Base-by-base conservation (phyloP, 2,888 invertebrate genomes). In the Eupithecia subfuscata region DNA sequence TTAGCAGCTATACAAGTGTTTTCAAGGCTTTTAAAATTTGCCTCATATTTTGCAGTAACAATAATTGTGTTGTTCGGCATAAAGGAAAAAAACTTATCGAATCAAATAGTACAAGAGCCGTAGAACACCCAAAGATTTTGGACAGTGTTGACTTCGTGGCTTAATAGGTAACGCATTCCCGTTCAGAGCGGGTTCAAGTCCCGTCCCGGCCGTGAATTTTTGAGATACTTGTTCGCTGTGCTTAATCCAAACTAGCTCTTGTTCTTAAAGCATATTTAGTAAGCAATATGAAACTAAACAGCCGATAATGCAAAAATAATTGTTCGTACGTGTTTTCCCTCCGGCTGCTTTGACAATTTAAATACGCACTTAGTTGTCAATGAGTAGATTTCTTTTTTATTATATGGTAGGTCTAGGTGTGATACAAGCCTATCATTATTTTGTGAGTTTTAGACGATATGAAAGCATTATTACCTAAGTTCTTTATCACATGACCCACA, bases 1-100 rank as follows among this genome's bases (percentile, higher is more conserved):
- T 74, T 77, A 77, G 74, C 40, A 71, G 22, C 5, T 25, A 69
- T 34, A 34, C 30, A 8, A 64, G 64, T 34, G 64, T 34, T 34
- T 16, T 64, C 0, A 18, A 34, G 18, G 2, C 18, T 34, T 63
- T 16, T 34, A 18, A 18, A 64, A 9, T 64, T 34, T 64, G 6
- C 34, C 30, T 30, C 18, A 9, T 34, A 34, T 64, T 30, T 64
- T 64, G 16, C 6, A 63, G n/a, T n/a, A 4, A 56, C 3, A 56
- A n/a, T 22, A 56, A n/a, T 22, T 56, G n/a, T 11, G 11, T n/a
- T 18, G 56, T 12, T 63, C 7, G 63, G 63, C 30, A 25, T 60
- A 16, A 16, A 52, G 56, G 56, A 52, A 40, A n/a, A 22, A 9
- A 37, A 37, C 37, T 4, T 37, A 30, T 37, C 5, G 37, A 7